Base-by-base conservation (phyloP, 1,140 invertebrate genomes). In the Euwallacea similis region DNA sequence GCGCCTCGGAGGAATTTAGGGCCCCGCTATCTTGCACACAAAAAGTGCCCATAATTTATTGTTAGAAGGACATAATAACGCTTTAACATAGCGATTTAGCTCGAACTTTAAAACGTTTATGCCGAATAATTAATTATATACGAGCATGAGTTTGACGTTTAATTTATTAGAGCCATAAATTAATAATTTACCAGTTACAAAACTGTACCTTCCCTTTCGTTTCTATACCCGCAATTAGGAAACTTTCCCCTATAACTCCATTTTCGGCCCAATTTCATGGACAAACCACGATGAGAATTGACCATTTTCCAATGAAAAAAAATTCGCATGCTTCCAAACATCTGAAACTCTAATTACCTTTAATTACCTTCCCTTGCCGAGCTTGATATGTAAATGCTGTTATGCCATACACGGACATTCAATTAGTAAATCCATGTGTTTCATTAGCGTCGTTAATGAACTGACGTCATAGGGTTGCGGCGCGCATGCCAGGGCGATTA, bases 101-200 rank as follows among this genome's bases (percentile, higher is more conserved):
- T 44, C 59, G 63, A 72, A 72, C 63, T 72, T 72, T 72, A 72
- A 62, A 72, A 42, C 63, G 70, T 72, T 66, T 66, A 72, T 47
- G 70, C 66, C 62, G 70, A 72, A 72, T 72, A 72, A 72, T 72
- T 72, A 72, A 72, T 72, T 66, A 66, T 66, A 54, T 62, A 63
- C 70, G 56, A 66, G 70, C 64, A 72, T 72, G 70, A 72, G 70
- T 72, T 72, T 72, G 70, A 72, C 70, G 64, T 72, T 72, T 74
- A 71, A 74, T 74, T 74, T 74, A 74, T 74, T 71, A 69, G 59
- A 21, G 69, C 47, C 54, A 74, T 74, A 74, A 74, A 74, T 74
- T 74, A 74, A 74, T 74, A 72, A 74, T 74, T 71, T 74, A 68
- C 21, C 21, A 33, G 21, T 33, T 33, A 33, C 21, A 33, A 33